Conservation (phyloP, 1,140 invertebrate genomes). For the Polypedilum pembai region DNA sequence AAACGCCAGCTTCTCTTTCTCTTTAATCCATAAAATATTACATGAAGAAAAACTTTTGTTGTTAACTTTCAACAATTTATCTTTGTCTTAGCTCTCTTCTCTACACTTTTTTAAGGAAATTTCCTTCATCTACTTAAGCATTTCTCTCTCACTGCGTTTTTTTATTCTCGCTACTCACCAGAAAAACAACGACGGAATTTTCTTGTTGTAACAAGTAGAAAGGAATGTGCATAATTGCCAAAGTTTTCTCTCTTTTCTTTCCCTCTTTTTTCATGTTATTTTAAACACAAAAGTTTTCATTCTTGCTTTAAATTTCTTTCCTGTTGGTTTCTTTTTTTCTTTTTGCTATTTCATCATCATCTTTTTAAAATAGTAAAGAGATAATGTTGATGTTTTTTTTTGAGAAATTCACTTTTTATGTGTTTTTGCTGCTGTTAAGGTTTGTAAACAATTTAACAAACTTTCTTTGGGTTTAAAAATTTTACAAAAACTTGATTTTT, state of each 20-base stretch:
- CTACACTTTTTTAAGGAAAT: too few relatives aligned
- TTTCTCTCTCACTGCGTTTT: too few relatives aligned
- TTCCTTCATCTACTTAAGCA: too few relatives aligned
- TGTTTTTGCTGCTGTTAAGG: too few relatives aligned
- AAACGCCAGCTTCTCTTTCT: background rate
- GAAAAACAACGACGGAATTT: too few relatives aligned
- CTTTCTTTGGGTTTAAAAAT: too few relatives aligned
- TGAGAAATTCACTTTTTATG: too few relatives aligned
- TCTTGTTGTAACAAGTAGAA: background rate
- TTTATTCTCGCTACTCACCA: too few relatives aligned
- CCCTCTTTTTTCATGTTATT: too few relatives aligned
- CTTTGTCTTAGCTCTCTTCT: background rate
- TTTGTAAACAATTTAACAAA: too few relatives aligned
- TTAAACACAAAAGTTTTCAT: background rate
- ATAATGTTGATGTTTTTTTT: too few relatives aligned
- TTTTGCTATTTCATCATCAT: background rate
- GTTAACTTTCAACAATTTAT: slow-evolving; percentile 14
- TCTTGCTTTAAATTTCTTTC: background rate
- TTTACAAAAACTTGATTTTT: too few relatives aligned
- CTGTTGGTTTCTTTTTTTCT: background rate
- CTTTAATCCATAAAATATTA: background rate
- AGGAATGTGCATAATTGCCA: slow-evolving; percentile 17
- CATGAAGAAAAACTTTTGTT: background rate
- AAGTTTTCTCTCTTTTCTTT: background rate
- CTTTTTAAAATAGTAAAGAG: background rate